Evolutionary conservation across 2,888 invertebrate species (phyloP).

Genomic region (Campaea margaritaria): DNA sequence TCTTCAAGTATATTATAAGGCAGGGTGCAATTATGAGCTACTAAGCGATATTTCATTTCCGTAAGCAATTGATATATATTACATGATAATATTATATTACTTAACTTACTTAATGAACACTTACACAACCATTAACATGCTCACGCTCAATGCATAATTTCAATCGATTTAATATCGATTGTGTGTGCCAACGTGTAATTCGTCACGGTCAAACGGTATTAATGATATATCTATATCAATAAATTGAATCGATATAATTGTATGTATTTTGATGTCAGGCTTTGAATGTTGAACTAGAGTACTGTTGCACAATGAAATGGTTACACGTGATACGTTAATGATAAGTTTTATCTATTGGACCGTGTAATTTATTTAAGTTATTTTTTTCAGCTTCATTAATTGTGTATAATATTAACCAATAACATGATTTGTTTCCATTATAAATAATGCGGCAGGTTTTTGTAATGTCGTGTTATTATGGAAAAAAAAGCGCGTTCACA

Average conservation of each 20-base stretch:
- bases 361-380: neutral
- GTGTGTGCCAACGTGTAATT: slow-evolving; percentile 36
- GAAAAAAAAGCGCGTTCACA: no score
- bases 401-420: neutral
- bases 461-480: no score
- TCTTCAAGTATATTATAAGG: slow-evolving; percentile 18
- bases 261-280: slow-evolving; percentile 23
- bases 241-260: slow-evolving; percentile 31
- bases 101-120: slow-evolving; percentile 32
- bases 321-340: neutral
- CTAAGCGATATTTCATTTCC: slow-evolving; percentile 30
- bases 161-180: slow-evolving; percentile 26
- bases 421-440: no score
- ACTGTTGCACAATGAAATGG: slow-evolving; percentile 1
- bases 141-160: slow-evolving; percentile 24
- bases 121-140: slow-evolving; percentile 26
- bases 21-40: slow-evolving; percentile 25
- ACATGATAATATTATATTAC: slow-evolving; percentile 9
- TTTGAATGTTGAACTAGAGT: slow-evolving; percentile 14
- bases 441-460: no score
- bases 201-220: slow-evolving; percentile 40
- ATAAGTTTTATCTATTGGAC: neutral
- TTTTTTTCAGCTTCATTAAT: neutral
- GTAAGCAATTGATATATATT: slow-evolving; percentile 27
- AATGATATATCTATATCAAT: slow-evolving; percentile 37